phyloP scores from a whole-genome alignment of 2,888 invertebrate species.

The Pseudococcus viburni region DNA sequence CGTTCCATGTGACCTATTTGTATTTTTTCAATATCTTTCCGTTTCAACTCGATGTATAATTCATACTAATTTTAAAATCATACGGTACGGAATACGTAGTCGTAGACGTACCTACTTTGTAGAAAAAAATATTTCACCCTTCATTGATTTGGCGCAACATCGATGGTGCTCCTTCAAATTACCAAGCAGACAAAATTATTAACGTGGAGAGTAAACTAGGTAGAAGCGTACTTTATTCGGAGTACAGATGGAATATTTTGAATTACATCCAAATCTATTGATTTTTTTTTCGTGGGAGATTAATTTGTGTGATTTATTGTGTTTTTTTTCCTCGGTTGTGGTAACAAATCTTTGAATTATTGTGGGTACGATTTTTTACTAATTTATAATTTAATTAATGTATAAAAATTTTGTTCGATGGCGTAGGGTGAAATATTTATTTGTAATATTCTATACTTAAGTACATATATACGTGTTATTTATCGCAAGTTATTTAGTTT shows the following conservation, averaged over 20 bases:
- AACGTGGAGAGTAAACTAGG: background rate
- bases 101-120: background rate
- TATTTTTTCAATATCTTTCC: background rate
- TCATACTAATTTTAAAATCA: conserved; percentile 11
- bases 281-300: too few relatives aligned
- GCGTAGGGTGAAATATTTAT: too few relatives aligned
- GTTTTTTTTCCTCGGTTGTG: too few relatives aligned
- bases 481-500: background rate
- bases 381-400: too few relatives aligned
- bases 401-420: too few relatives aligned
- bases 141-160: background rate
- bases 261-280: too few relatives aligned
- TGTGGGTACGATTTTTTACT: too few relatives aligned
- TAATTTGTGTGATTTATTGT: too few relatives aligned
- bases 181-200: conserved; percentile 31
- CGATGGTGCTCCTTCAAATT: conserved; percentile 22
- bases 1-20: conserved; percentile 25
- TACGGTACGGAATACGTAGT: background rate
- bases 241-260: too few relatives aligned
- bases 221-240: background rate
- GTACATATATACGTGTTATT: background rate
- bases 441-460: background rate
- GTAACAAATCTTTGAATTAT: too few relatives aligned
- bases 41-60: conserved; percentile 16
- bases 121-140: background rate